These are phyloP conservation scores for Noctua fimbriata DNA, from an alignment of 2,888 invertebrate genomes.

Conservation along the genomic window DNA sequence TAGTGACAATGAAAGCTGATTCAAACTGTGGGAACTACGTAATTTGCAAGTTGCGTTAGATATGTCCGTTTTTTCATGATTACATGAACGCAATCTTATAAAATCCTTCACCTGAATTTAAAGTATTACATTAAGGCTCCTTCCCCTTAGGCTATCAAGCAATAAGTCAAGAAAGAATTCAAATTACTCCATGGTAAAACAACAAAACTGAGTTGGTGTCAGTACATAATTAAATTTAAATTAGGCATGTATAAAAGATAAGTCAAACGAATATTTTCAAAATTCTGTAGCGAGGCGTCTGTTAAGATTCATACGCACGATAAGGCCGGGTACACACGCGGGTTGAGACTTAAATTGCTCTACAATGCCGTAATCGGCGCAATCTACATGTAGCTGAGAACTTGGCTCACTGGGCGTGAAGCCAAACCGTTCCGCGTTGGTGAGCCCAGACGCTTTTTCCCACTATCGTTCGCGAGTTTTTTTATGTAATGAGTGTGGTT, in stretches of 20 bases:
- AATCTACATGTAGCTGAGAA: slow-evolving; percentile 82
- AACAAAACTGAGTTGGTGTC: slow-evolving; percentile 34
- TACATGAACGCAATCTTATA: slow-evolving; percentile 25
- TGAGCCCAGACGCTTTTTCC: slow-evolving; percentile 84
- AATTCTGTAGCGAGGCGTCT: slow-evolving; percentile 70
- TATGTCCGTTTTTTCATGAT: slow-evolving; percentile 32
- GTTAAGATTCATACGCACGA: slow-evolving; percentile 72
- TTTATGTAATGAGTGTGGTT: slow-evolving; percentile 78
- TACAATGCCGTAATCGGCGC: slow-evolving; percentile 82
- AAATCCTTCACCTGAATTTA: slow-evolving; percentile 54
- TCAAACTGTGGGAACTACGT: slow-evolving; percentile 48
- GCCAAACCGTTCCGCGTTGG: slow-evolving; percentile 85
- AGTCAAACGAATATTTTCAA: slow-evolving; percentile 70
- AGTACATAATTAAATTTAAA: slow-evolving; percentile 72
- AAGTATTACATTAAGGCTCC: slow-evolving; percentile 33
- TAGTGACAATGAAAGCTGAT: slow-evolving; percentile 53
- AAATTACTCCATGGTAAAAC: slow-evolving; percentile 45
- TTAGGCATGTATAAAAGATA: slow-evolving; percentile 69
- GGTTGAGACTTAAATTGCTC: slow-evolving; percentile 79
- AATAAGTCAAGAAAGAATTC: slow-evolving; percentile 43
- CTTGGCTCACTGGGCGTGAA: slow-evolving; percentile 84
- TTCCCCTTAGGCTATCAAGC: slow-evolving; percentile 37
- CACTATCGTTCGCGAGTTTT: slow-evolving; percentile 79
- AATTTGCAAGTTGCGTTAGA: slow-evolving; percentile 45
- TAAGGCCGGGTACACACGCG: slow-evolving; percentile 72